Evolutionary conservation across 2,113 vertebrate genomes (phyloP), one percentile per base, ranked within the genome.

Genomic region (Hippolais icterina): DNA sequence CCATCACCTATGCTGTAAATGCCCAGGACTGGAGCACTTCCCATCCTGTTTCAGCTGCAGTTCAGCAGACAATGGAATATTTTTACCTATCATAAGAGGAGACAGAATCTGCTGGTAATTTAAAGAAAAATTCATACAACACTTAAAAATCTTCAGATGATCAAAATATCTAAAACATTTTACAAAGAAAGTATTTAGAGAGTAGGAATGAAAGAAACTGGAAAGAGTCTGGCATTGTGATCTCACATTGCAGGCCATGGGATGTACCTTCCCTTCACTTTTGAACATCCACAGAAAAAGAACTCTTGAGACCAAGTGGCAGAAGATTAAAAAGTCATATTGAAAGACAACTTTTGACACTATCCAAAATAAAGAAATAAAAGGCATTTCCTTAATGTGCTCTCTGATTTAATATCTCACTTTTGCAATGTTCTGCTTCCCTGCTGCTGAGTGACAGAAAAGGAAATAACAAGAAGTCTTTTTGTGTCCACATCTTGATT

Each of bases 1-100:
- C n/a, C 9, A 2, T 2, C 10, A 8, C 19, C 12, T 5, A 0
- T 1, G 0, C 4, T 44, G 1, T 8, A 46, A 42, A 9, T 35
- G 22, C 44, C 57, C 29, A 3, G 3, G 5, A 20, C 13, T 11
- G 24, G 5, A 31, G 39, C 33, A 54, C 33, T 71, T 59, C 66
- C 44, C 46, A 23, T 11, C 53, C 15, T 49, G 12, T 10, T 87
- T 37, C 78, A 75, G 31, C 57, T 44, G n/a, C 3, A 57, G 17
- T 24, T 69, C 66, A 80, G 19, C 42, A 49, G 14, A 37, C 16
- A 81, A 25, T 12, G 15, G 11, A 65, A 17, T 60, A 56, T 41
- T 91, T 82, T 22, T 28, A 39, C 13, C 6, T 11, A 8, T 16
- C 50, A 44, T 17, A 29, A 52, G 27, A 84, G 16, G 15, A 82